phyloP scores from a whole-genome alignment of 2,113 vertebrate species.

The Tachysurus vachellii region DNA sequence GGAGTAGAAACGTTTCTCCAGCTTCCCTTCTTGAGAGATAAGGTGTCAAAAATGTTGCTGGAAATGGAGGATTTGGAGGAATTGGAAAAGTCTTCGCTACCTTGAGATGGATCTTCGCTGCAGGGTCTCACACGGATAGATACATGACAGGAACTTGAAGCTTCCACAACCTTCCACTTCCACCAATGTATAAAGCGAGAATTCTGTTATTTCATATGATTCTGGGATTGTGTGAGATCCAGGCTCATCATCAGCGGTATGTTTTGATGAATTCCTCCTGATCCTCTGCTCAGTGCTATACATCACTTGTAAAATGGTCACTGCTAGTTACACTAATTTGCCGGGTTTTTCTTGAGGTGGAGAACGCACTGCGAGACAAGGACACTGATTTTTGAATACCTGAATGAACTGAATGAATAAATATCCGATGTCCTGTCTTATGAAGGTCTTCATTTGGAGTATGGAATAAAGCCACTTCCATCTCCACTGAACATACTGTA shows the following conservation, averaged over 20 bases:
- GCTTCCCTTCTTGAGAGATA: background rate
- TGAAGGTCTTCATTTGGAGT: background rate
- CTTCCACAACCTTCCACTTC: background rate
- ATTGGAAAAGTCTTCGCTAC: background rate
- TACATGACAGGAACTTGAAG: background rate
- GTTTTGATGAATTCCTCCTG: background rate
- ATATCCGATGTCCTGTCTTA: background rate
- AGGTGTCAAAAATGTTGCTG: background rate
- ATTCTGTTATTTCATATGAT: background rate
- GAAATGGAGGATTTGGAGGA: background rate
- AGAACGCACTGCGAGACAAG: background rate
- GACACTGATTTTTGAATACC: background rate
- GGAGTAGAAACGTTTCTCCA: background rate
- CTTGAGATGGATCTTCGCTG: background rate
- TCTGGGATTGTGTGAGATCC: background rate
- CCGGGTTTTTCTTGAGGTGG: background rate
- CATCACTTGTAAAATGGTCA: background rate
- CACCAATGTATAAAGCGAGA: background rate
- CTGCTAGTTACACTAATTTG: background rate
- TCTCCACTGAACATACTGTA: background rate
- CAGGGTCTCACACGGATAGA: background rate
- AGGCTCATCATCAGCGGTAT: background rate
- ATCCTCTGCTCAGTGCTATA: background rate
- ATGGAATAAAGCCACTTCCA: background rate
- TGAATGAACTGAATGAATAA: background rate